Evolutionary conservation across 2,888 invertebrate species (phyloP), one percentile per base, ranked within the genome.

Genomic region (Linnaemya tessellans): DNA sequence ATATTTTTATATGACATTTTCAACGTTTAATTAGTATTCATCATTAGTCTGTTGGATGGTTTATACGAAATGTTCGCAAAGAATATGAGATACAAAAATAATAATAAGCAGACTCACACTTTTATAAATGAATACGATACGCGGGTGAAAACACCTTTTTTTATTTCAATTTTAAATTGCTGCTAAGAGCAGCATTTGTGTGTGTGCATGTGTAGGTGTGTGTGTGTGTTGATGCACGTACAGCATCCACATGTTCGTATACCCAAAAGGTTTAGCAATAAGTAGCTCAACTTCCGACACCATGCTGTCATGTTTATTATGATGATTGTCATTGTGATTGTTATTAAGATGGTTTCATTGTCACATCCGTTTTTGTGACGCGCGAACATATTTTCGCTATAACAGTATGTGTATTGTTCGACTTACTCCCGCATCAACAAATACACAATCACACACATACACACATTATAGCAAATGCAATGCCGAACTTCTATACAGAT

Each of bases 271-370:
- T 85, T 85, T 70, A 82, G 56, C 71, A 65, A 82, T 80, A 85
- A 85, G 85, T 85, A 80, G 85, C 85, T 82, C 75, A 75, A 85
- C 85, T 80, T 85, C 85, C 85, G 85, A 80, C 85, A 85, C 82
- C 74, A 82, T 82, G 62, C 82, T 85, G 85, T 85, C 82, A 85
- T 85, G 85, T 85, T 85, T 85, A 82, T 85, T 70, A 75, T 82
- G 82, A 85, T 79, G 81, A 79, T 77, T 84, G 79, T 73, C 78
- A 67, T 79, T 80, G 70, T 82, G 81, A 85, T 85, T 82, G 82
- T 75, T 85, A 85, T 85, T 82, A 85, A 82, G 82, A 85, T 79
- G 84, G 79, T 85, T 85, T 85, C 79, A 85, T 85, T 85, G 79
- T 85, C 81, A 67, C 79, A 82, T 85, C 85, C 82, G 85, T 62